Evolutionary conservation across 2,888 invertebrate genomes (phyloP), one percentile per base, ranked within the genome.

Genomic region (Orthonychiurus folsomi): DNA sequence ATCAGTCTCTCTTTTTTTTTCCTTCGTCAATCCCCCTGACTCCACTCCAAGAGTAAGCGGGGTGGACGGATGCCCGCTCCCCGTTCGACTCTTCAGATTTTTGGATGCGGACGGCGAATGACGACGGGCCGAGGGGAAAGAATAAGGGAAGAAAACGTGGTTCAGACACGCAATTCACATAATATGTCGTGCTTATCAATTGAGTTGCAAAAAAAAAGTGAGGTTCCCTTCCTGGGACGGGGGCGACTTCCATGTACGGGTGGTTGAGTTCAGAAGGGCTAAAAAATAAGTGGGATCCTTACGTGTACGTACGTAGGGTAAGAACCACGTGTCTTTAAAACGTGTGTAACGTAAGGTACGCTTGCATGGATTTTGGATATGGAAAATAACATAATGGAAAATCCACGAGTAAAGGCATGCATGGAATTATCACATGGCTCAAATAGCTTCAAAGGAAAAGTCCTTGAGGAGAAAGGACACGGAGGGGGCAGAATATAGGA

Each of bases 1-100:
- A 64, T 64, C 64, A 64, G 64, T 15, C 47, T 58, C 50, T 53
- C 63, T 54, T 60, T 58, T 61, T 50, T 58, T 57, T 26, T 37
- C 15, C 37, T 15, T 37, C 37, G 37, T 53, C 59, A 55, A 59
- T 63, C 48, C 59, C 62, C 62, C 55, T 59, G 59, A 59, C 62
- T 63, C 55, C 47, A 63, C 59, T 63, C 53, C 21, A 20, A 15
- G 37, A 37, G 15, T 37, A 37, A 52, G 50, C 21, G 50, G 56
- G 27, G 23, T 56, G 56, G 52, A 25, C 56, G n/a, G n/a, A 37
- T 37, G 37, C 15, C 15, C n/a, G 5, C 37, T 37, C 37, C 15
- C 37, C 37, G 37, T 37, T 15, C n/a, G n/a, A n/a, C n/a, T n/a
- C n/a, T n/a, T 37, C 37, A 37, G 37, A 37, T 37, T 37, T n/a